Evolutionary conservation across 2,888 invertebrate genomes (phyloP).

Genomic region (Sarcophaga carnaria): DNA sequence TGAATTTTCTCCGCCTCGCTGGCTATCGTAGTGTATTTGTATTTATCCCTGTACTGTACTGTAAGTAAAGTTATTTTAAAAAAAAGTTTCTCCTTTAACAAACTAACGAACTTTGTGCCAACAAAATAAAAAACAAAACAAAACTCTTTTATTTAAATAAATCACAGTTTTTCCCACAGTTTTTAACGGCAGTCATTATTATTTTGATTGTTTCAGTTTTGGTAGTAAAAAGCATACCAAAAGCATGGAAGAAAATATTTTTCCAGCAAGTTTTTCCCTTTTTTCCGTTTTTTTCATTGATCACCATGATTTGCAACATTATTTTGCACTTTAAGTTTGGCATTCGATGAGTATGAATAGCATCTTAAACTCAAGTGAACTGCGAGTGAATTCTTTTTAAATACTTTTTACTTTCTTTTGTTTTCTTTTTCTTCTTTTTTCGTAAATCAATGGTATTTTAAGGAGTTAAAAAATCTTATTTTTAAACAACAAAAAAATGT

Average conservation of each 20-base stretch:
- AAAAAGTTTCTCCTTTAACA: neutral
- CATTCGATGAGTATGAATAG: slow-evolving; percentile 46
- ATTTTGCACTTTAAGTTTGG: slow-evolving; percentile 59
- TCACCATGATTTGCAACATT: slow-evolving; percentile 55
- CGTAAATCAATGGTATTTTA: slow-evolving; percentile 45
- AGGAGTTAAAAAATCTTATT: slow-evolving; percentile 20
- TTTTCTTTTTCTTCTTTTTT: neutral
- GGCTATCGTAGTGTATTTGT: neutral
- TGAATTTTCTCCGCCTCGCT: neutral
- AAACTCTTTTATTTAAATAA: slow-evolving; percentile 46
- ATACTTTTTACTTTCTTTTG: neutral
- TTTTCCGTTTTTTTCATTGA: slow-evolving; percentile 15
- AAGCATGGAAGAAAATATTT: neutral
- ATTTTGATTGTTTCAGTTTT: slow-evolving; percentile 24
- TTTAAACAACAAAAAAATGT: neutral
- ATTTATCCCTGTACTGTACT: neutral
- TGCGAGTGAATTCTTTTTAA: neutral
- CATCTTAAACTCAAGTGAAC: neutral
- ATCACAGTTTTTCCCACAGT: neutral
- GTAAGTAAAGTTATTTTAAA: no score
- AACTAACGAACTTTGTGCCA: neutral
- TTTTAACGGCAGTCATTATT: neutral
- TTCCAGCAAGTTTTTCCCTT: neutral
- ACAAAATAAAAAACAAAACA: neutral
- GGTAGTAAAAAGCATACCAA: neutral